A percentile compares a stretch with the other conserved stretches of the same genome.
phyloP scores from a whole-genome alignment of 1,140 invertebrate genomes.

The Anadara kagoshimensis region DNA sequence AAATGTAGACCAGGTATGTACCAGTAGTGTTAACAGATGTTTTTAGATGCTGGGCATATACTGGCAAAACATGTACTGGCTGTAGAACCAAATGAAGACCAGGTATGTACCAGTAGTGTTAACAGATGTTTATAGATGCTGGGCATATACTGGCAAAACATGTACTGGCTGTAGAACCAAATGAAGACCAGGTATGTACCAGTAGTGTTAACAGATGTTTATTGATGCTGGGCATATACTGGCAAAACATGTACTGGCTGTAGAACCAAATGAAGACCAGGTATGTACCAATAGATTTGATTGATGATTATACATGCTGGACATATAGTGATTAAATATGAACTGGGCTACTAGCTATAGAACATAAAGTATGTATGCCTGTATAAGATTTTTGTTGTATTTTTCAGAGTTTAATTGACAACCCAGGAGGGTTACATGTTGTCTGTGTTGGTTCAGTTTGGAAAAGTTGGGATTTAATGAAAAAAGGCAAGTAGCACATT shows the following conservation, averaged over 20 bases:
- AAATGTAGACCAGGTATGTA: slow-evolving; percentile 80
- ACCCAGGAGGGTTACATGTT: slow-evolving; percentile 82
- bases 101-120: slow-evolving; percentile 80
- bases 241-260: slow-evolving; percentile 83
- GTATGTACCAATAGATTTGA: too few relatives aligned
- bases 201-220: slow-evolving; percentile 84
- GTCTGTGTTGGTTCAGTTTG: slow-evolving; percentile 97
- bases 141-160: slow-evolving; percentile 85
- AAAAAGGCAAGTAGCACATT: slow-evolving; percentile 76
- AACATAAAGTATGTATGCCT: too few relatives aligned
- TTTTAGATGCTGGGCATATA: slow-evolving; percentile 84
- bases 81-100: slow-evolving; percentile 81
- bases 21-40: slow-evolving; percentile 83
- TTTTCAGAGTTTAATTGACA: slow-evolving; percentile 57
- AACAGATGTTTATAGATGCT: slow-evolving; percentile 84
- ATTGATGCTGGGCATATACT: slow-evolving; percentile 84
- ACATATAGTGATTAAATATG: too few relatives aligned
- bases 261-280: slow-evolving; percentile 81
- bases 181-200: slow-evolving; percentile 80
- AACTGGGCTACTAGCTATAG: too few relatives aligned
- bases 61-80: slow-evolving; percentile 85
- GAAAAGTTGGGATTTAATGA: slow-evolving; percentile 90
- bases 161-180: slow-evolving; percentile 82
- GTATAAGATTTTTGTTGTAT: slow-evolving; percentile 1
- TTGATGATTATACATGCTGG: too few relatives aligned